Conservation (phyloP, 2,113 vertebrate genomes). For the Podarcis muralis region DNA sequence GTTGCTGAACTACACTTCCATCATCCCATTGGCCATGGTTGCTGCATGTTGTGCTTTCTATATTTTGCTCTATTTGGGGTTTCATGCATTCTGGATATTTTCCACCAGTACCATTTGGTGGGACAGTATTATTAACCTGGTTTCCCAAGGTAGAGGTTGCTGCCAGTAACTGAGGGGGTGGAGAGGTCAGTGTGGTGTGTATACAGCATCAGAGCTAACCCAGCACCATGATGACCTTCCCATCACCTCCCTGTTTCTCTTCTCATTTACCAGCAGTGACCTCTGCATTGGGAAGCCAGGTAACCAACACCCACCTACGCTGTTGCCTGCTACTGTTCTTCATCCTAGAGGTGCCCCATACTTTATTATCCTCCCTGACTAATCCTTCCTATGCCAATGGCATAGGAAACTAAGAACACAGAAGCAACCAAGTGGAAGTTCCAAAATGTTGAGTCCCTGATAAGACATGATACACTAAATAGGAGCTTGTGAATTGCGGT, state of each 20-base stretch:
- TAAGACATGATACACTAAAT: not conserved
- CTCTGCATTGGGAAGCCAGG: too few relatives aligned
- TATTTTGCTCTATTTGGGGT: not conserved
- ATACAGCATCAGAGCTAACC: too few relatives aligned
- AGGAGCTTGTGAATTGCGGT: not conserved
- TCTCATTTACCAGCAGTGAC: too few relatives aligned
- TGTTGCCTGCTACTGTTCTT: not conserved
- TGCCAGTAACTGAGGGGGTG: too few relatives aligned
- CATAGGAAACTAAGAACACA: not conserved
- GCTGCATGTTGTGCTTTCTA: not conserved
- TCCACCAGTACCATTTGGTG: not conserved
- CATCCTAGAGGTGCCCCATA: not conserved
- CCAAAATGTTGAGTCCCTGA: not conserved
- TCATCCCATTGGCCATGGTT: not conserved
- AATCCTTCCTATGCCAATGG: not conserved
- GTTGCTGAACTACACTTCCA: not conserved
- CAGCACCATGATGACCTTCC: too few relatives aligned
- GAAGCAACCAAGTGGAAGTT: not conserved
- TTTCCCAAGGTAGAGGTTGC: too few relatives aligned
- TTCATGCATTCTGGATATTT: not conserved
- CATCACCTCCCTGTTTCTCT: too few relatives aligned
- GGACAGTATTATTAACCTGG: too few relatives aligned
- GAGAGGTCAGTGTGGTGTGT: too few relatives aligned
- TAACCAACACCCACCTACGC: too few relatives aligned
- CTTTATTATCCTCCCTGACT: not conserved